Evolutionary conservation across 2,113 vertebrate genomes (phyloP), one percentile per base, ranked within the genome.

Genomic region (Dendropsophus ebraccatus): DNA sequence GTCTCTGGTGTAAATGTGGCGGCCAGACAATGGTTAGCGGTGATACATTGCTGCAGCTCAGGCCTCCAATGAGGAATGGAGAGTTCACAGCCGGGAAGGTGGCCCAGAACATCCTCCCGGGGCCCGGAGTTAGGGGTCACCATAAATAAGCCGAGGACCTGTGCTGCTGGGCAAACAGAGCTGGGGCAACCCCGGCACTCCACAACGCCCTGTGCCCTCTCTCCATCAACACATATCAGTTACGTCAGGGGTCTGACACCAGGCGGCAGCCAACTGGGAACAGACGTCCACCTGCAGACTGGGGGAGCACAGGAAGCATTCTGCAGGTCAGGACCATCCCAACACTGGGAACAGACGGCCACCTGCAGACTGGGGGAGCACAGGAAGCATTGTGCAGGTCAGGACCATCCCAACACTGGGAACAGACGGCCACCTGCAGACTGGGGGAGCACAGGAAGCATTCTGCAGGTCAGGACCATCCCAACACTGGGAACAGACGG

Each of bases 211-310:
- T 67, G 5, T 23, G 41, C 25, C 19, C 25, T 60, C 56, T 58
- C 52, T 65, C 58, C 83, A 74, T 47, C 73, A 84, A 82, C 82
- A 85, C 83, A 85, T 67, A 88, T 82, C 79, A 6, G 47, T 88
- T 85, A 82, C 73, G 72, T 30, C 23, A 69, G 21, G 47, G 60
- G 60, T 32, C 82, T 1, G 70, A 84, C 11, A 49, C 52, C 52
- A 23, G 14, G 49, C 5, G 72, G 28, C 28, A 69, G 69, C 11
- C 13, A 83, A 73, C 0, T 28, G 81, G 62, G 23, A 56, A 25
- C 13, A 14, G 5, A 8, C n/a, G n/a, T n/a, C n/a, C n/a, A n/a
- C n/a, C n/a, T 16, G 19, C 23, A 70, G 32, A 17, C 67, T 37
- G 67, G 35, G 67, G 41, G 16, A 21, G n/a, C n/a, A n/a, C n/a